Base-by-base conservation (phyloP, 2,888 invertebrate genomes). In the Phragmatobia fuliginosa region DNA sequence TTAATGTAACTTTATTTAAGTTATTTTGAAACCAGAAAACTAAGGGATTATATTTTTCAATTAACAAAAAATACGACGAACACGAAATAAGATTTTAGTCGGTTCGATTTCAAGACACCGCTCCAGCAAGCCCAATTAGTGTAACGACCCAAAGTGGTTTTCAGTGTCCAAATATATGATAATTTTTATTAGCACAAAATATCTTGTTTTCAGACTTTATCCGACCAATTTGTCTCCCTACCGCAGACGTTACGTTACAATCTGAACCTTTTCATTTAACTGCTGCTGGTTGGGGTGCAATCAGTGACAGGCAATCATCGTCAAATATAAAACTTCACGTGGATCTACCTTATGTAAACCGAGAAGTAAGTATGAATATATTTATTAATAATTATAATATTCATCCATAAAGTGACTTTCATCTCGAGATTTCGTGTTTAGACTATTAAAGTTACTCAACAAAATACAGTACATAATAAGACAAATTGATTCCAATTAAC, bases 211-310 rank as follows among this genome's bases (percentile, higher is more conserved):
- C 61, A 77, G 77, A 74, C 33, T 77, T 77, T 56, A 77, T 77
- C 18, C 77, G 77, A 3, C 77, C 77, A 11, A 32, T 77, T 14
- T 77, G 77, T 45, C 36, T 77, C 6, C 77, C 77, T 21, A n/a
- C 25, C 10, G 33, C 28, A 18, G 77, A 77, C 21, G 8, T 70
- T 16, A 73, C 77, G 16, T 52, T 38, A 60, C 45, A 8, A 60
- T 65, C 38, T 56, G 14, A 11, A 56, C 68, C 18, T 25, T 73
- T 75, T 25, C 38, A 58, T 31, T 25, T 36, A 10, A 36, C 25
- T 52, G 64, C 52, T 36, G 64, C 64, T 33, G 52, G 64, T 16
- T 64, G 64, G 64, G 64, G 64, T 64, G 14, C 52, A 36, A 25
- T 8, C 28, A 56, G 61, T 62, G 5, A 3, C 1, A 18, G 2